Evolutionary conservation across 1,140 invertebrate genomes (phyloP).

Genomic region (Euschistus heros): DNA sequence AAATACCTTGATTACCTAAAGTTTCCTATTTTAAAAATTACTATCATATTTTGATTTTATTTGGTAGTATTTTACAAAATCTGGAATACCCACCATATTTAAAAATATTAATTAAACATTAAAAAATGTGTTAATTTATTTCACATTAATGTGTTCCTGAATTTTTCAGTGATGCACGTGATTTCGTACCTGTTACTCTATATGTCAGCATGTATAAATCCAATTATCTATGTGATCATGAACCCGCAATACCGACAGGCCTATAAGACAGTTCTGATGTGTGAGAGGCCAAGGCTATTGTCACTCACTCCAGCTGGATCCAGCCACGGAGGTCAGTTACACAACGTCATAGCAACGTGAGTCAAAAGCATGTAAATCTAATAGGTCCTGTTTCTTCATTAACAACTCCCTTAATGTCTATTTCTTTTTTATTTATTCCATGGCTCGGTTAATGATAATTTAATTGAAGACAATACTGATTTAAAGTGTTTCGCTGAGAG

Average conservation of each 20-base stretch:
- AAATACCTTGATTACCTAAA: too few species aligned
- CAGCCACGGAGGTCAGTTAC: slow-evolving; percentile 28
- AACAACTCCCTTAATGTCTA: neutral
- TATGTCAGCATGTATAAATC: slow-evolving; percentile 44
- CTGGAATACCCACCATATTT: too few species aligned
- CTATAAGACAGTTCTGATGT: slow-evolving; percentile 40
- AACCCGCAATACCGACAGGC: slow-evolving; percentile 47
- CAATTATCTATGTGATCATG: slow-evolving; percentile 48
- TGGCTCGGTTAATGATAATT: too few species aligned
- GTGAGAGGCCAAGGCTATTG: slow-evolving; percentile 27
- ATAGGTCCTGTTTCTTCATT: neutral
- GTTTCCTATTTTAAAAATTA: too few species aligned
- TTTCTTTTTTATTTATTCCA: too few species aligned
- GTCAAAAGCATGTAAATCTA: slow-evolving; percentile 7
- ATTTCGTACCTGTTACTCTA: slow-evolving; percentile 46
- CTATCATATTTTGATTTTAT: too few species aligned
- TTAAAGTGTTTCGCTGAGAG: too few species aligned
- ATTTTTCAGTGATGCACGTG: slow-evolving; percentile 39
- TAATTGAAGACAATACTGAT: too few species aligned
- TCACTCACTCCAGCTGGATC: slow-evolving; percentile 26
- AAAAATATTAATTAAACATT: too few species aligned
- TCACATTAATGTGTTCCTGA: too few species aligned
- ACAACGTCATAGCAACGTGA: slow-evolving; percentile 19
- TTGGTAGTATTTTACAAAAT: too few species aligned
- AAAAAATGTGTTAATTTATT: too few species aligned